These are phyloP conservation scores for Hypomesus transpacificus DNA, from an alignment of 2,113 vertebrate genomes.

Conservation along the genomic window DNA sequence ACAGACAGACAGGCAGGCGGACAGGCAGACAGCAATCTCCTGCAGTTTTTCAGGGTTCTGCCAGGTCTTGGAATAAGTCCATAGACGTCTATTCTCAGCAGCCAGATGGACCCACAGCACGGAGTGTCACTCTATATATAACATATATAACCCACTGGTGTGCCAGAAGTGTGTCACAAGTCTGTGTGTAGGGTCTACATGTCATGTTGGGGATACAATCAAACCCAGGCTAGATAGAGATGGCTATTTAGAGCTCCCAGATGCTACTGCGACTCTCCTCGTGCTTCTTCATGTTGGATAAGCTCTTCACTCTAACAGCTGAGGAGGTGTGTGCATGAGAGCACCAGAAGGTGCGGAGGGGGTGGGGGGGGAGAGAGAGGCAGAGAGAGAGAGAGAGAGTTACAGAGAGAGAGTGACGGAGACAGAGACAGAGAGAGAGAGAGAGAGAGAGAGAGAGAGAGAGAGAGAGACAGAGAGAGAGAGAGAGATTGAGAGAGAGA, in stretches of 20 bases:
- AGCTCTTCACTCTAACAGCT: background rate
- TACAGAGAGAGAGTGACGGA: background rate
- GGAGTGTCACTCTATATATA: background rate
- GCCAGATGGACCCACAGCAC: background rate
- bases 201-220: background rate
- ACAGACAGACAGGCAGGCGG: too few relatives aligned
- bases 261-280: background rate
- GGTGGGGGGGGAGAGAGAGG: background rate
- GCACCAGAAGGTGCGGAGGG: background rate
- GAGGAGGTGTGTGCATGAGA: background rate
- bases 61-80: too few relatives aligned
- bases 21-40: too few relatives aligned
- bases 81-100: background rate
- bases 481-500: too few relatives aligned
- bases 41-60: too few relatives aligned
- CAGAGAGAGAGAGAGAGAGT: slow-evolving; percentile 4
- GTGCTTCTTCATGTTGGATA: background rate
- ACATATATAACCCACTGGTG: background rate
- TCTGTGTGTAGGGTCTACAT: background rate
- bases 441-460: background rate
- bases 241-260: slow-evolving; percentile 13
- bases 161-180: slow-evolving; percentile 1
- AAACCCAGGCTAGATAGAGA: background rate
- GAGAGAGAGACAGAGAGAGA: too few relatives aligned
- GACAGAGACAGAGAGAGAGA: background rate